Evolutionary conservation across 2,797 vertebrate genomes (phyloP), one percentile per base, ranked within the genome.

Genomic region (Pristis pectinata): DNA sequence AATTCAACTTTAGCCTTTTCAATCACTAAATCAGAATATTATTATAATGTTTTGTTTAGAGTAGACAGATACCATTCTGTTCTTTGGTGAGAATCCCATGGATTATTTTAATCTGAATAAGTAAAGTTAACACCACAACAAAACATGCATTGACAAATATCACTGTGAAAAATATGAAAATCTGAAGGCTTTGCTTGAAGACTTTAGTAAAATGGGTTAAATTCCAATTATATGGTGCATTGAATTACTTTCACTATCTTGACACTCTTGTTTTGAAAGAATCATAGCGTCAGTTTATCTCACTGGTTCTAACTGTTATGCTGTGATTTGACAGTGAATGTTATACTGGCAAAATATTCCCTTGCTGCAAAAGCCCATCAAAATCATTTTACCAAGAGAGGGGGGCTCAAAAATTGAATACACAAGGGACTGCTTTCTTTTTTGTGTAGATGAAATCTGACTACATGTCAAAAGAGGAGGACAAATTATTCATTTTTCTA

Each of bases 401-500:
- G 95, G n/a, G 96, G 96, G 95, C 96, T 96, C 96, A 96, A 96
- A 96, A 96, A 96, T 96, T 3, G 5, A 80, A 49, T 41, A 37
- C 19, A 80, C 96, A 96, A 96, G 96, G 96, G 96, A 96, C 95
- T 79, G 94, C 96, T 96, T 96, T 95, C 96, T 96, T 96, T 96
- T 96, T 30, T 96, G 96, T 95, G 94, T 95, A 96, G 96, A 96
- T 96, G 96, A 96, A 96, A 97, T 96, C 96, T 97, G 96, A 97
- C 96, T 96, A 96, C 95, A 97, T 97, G 97, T 97, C 96, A 97
- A 97, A 91, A 97, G 97, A 96, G 96, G 95, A 96, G 97, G 96
- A 96, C 96, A 97, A 97, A 96, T 97, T 96, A 96, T 96, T 97
- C 96, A 97, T 97, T 96, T 96, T 96, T 96, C 96, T 95, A 95